These are phyloP conservation scores for Jacana jacana DNA, from an alignment of 2,113 vertebrate species.

Conservation along the genomic window DNA sequence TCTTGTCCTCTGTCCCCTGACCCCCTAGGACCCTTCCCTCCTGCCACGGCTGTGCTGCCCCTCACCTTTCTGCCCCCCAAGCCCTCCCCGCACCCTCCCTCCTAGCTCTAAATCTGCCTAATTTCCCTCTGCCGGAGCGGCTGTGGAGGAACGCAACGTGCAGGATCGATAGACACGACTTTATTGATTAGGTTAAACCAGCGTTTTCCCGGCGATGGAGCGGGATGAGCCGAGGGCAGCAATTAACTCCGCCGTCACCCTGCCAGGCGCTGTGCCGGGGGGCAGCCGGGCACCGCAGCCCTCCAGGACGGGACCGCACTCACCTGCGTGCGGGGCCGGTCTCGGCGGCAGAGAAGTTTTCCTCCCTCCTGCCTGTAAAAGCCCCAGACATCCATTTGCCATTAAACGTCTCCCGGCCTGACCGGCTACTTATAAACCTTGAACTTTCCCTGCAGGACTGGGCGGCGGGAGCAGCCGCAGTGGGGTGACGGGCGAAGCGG, in stretches of 20 bases:
- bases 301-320: not conserved
- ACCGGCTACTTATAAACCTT: constrained; percentile 61
- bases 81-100: accelerated
- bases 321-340: not conserved
- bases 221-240: constrained; percentile 5
- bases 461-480: not conserved
- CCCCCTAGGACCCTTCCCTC: too few relatives aligned
- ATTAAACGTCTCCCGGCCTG: constrained; percentile 5
- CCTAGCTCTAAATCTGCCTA: not conserved
- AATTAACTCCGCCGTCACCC: not conserved
- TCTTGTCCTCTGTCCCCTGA: not conserved
- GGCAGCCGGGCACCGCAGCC: not conserved
- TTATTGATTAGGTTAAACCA: constrained; percentile 27
- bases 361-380: not conserved
- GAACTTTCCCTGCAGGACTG: constrained; percentile 30
- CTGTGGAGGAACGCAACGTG: not conserved
- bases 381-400: constrained; percentile 28
- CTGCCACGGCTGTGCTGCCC: not conserved
- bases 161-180: constrained; percentile 17
- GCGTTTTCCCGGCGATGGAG: not conserved
- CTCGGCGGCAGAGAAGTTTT: not conserved
- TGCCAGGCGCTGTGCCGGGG: not conserved
- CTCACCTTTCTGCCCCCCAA: not conserved
- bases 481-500: not conserved
- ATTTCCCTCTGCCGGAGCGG: not conserved